These are phyloP conservation scores for Lasioglossum oenotherae DNA, from an alignment of 2,888 invertebrate species.

Conservation along the genomic window DNA sequence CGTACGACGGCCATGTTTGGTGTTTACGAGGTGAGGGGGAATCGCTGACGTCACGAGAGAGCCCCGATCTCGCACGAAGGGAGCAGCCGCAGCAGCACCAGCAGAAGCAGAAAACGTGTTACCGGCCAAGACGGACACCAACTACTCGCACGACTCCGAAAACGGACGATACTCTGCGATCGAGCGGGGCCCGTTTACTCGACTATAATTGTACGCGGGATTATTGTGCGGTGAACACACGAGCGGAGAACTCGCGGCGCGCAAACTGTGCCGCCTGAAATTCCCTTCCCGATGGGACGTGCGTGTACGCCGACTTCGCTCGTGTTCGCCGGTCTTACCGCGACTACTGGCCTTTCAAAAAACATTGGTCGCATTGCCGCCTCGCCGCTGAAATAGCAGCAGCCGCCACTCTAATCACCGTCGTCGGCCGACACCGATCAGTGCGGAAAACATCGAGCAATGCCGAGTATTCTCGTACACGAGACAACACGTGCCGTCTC, in stretches of 20 bases:
- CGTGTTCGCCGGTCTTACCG: constrained; percentile 77
- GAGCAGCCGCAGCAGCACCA: constrained; percentile 64
- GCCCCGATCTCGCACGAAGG: constrained; percentile 78
- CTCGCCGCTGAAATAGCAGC: constrained; percentile 74
- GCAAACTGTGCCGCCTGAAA: constrained; percentile 58
- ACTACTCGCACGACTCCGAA: constrained; percentile 18
- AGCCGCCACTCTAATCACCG: constrained; percentile 67
- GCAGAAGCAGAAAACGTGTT: constrained; percentile 71
- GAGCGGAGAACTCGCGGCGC: constrained; percentile 57
- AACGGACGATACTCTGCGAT: constrained; percentile 14
- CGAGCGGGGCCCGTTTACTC: constrained; percentile 26
- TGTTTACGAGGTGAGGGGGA: constrained; percentile 84
- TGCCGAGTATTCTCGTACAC: constrained; percentile 60
- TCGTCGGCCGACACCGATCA: constrained; percentile 57
- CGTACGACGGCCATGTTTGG: constrained; percentile 84
- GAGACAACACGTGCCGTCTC: constrained; percentile 58
- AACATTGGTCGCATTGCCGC: constrained; percentile 74
- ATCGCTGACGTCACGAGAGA: constrained; percentile 81
- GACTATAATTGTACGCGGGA: constrained; percentile 40
- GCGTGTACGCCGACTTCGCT: constrained; percentile 75
- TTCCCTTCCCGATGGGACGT: constrained; percentile 78
- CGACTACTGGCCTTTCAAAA: constrained; percentile 76
- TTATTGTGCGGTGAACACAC: constrained; percentile 42
- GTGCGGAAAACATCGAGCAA: constrained; percentile 74
- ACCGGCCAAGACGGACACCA: constrained; percentile 62